Conservation (phyloP, 2,888 invertebrate genomes). For the Temnothorax unifasciatus region DNA sequence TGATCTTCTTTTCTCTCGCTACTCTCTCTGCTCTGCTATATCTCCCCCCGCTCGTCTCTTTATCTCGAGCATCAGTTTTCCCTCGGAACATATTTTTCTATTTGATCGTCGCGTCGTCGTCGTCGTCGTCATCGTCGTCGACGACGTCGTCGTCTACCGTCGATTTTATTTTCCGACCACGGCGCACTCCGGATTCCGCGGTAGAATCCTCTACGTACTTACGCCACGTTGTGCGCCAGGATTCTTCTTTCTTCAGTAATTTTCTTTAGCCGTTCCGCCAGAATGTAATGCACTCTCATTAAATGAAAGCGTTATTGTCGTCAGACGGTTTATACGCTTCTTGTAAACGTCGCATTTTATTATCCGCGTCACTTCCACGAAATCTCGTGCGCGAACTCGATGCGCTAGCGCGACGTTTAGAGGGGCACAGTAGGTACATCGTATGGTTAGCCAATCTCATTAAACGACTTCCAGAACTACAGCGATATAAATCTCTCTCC, state of each 20-base stretch:
- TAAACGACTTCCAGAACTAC: not conserved
- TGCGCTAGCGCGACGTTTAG: constrained; percentile 29
- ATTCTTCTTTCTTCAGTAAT: constrained; percentile 27
- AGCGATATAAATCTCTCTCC: constrained; percentile 6
- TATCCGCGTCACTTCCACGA: not conserved
- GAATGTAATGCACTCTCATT: constrained; percentile 44
- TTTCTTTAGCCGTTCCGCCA: constrained; percentile 21
- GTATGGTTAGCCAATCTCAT: constrained; percentile 19
- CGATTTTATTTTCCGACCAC: constrained; percentile 36
- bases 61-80: constrained; percentile 40
- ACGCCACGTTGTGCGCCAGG: not conserved
- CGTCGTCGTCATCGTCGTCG: constrained; percentile 14
- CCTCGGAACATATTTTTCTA: constrained; percentile 52
- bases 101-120: constrained; percentile 36
- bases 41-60: constrained; percentile 13
- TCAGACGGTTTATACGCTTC: constrained; percentile 10
- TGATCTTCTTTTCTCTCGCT: constrained; percentile 18
- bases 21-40: not conserved
- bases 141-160: constrained; percentile 15
- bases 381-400: constrained; percentile 36
- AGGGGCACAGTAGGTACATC: constrained; percentile 37
- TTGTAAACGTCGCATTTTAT: constrained; percentile 46
- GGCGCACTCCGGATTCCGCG: not conserved
- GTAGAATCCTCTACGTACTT: not conserved
- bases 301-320: constrained; percentile 44